Evolutionary conservation across 2,888 invertebrate genomes (phyloP), one percentile per base, ranked within the genome.

Genomic region (Cryptocheilus praepositus): DNA sequence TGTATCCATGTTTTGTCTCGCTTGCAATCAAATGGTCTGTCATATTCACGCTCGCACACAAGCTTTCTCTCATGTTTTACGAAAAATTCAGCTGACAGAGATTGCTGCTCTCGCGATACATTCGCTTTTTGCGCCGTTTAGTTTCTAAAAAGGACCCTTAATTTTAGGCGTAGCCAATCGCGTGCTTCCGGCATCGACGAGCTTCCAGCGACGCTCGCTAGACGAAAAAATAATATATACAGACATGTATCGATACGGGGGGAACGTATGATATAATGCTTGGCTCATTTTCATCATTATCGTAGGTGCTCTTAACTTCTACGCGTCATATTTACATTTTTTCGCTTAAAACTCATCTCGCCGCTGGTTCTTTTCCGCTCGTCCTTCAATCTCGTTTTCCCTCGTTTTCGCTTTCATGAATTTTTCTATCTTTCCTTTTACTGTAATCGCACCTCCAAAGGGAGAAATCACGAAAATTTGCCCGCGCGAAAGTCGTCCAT

Each of bases 151-250:
- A 76, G 67, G 65, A 54, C 53, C 76, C 81, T 85, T 82, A 86
- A 87, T 85, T 86, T 85, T 86, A 66, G 85, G 82, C 82, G 80
- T 74, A 80, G 85, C 73, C 81, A 80, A 79, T 80, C 79, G 82
- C 77, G 76, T 72, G 79, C 83, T 82, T 83, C 82, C 81, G 80
- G 79, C 63, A 74, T 81, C 82, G 76, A 73, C 79, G 82, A 79
- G 76, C 79, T 77, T 79, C 80, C 78, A 69, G 53, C 66, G 67
- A 71, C 67, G 71, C 74, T 68, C 70, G 72, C 64, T 56, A 70
- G 58, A 46, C 56, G 67, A 64, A 66, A 76, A 56, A 46, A 16
- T 46, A 62, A 66, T 70, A 69, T 67, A 59, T 64, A 54, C 53
- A 43, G 46, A 58, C 52, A 67, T 64, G 52, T 21, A 54, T 43